Conservation (phyloP, 2,888 invertebrate species). For the Dicycla oo region DNA sequence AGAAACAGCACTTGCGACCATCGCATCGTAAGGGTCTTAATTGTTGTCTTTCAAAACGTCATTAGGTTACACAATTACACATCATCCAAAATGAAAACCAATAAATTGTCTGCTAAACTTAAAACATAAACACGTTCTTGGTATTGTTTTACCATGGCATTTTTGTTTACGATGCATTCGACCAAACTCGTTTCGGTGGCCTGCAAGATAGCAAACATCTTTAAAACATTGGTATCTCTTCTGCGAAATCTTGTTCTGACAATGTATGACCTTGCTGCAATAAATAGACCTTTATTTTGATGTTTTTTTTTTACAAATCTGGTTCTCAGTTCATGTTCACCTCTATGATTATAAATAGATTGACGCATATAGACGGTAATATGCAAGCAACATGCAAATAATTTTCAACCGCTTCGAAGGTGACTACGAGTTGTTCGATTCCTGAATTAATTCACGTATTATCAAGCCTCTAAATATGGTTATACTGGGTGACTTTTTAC, state of each 20-base stretch:
- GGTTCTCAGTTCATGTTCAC: slow-evolving; percentile 8
- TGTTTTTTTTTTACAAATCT: slow-evolving; percentile 13
- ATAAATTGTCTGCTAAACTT: slow-evolving; percentile 6
- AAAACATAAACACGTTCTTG: neutral
- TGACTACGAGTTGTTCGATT: neutral
- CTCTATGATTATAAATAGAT: slow-evolving; percentile 10
- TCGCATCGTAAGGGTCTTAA: neutral
- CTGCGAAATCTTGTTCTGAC: slow-evolving; percentile 25
- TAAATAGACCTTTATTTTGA: slow-evolving; percentile 12
- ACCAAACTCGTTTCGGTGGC: slow-evolving; percentile 8
- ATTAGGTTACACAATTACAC: neutral
- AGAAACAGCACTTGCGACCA: neutral
- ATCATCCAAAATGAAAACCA: neutral
- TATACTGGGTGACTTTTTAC: no score
- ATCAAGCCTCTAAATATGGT: neutral
- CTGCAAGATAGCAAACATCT: slow-evolving; percentile 21
- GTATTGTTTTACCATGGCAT: neutral
- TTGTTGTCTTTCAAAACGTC: neutral
- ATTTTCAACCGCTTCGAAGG: neutral
- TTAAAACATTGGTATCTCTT: slow-evolving; percentile 14
- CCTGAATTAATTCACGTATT: slow-evolving; percentile 12
- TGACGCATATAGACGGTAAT: slow-evolving; percentile 17
- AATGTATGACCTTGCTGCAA: slow-evolving; percentile 30
- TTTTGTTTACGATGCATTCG: slow-evolving; percentile 7
- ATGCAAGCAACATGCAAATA: slow-evolving; percentile 8